Conservation (phyloP, 2,888 invertebrate species). For the Gymnosoma rotundatum region DNA sequence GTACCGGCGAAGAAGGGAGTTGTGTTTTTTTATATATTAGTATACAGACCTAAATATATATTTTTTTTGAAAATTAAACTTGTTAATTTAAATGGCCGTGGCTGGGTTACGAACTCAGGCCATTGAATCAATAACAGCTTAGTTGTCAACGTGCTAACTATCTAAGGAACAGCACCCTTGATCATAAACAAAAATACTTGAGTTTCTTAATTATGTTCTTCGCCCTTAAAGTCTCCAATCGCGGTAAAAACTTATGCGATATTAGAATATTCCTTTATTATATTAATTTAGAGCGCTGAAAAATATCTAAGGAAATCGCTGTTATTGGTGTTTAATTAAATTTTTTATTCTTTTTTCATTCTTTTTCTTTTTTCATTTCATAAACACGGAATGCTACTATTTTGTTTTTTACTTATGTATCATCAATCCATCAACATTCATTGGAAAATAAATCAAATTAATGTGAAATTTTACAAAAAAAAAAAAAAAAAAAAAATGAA, state of each 20-base stretch:
- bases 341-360: conserved; percentile 43
- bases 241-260: conserved; percentile 59
- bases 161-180: too few species aligned
- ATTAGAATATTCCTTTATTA: conserved; percentile 67
- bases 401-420: conserved; percentile 29
- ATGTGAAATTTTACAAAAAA: conserved; percentile 69
- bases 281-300: conserved; percentile 66
- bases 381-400: conserved; percentile 67
- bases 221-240: not conserved
- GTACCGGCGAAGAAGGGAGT: too few species aligned
- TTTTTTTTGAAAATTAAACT: too few species aligned
- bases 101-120: too few species aligned
- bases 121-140: too few species aligned
- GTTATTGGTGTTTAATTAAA: conserved; percentile 51
- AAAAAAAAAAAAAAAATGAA: conserved; percentile 19
- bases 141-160: too few species aligned
- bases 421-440: conserved; percentile 35
- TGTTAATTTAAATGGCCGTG: too few species aligned
- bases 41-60: too few species aligned
- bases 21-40: too few species aligned
- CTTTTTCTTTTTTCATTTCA: conserved; percentile 58
- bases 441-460: conserved; percentile 65
- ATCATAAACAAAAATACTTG: too few species aligned
- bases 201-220: too few species aligned
- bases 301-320: conserved; percentile 35